Conservation (phyloP, 2,888 invertebrate genomes). For the Synergus japonicus region DNA sequence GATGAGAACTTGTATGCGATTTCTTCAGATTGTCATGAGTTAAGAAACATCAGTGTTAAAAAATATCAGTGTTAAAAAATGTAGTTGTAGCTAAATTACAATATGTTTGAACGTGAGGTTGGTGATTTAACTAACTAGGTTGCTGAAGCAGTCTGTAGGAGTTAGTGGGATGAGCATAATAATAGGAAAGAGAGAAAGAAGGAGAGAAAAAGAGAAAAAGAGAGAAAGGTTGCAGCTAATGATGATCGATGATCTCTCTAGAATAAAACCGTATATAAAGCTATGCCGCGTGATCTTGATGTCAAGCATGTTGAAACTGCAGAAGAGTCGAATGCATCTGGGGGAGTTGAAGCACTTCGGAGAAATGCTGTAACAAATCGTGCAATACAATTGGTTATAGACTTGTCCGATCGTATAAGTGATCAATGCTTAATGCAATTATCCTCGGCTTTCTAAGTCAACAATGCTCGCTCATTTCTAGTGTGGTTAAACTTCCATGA, state of each 20-base stretch:
- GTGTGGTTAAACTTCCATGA: constrained; percentile 7
- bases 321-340: constrained; percentile 30
- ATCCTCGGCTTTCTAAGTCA: constrained; percentile 38
- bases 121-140: constrained; percentile 19
- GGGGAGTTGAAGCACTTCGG: constrained; percentile 26
- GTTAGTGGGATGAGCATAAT: constrained; percentile 11
- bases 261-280: constrained; percentile 47
- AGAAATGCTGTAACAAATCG: constrained; percentile 40
- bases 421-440: constrained; percentile 35
- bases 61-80: neutral
- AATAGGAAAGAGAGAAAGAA: neutral
- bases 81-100: neutral
- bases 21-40: neutral
- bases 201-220: constrained; percentile 1
- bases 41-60: too few species aligned
- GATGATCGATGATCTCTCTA: constrained; percentile 51
- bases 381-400: constrained; percentile 34
- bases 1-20: neutral
- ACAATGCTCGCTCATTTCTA: constrained; percentile 26
- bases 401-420: constrained; percentile 37
- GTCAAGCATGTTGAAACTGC: constrained; percentile 41
- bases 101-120: neutral
- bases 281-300: constrained; percentile 44
- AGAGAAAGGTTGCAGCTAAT: constrained; percentile 46
- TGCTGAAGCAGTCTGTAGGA: constrained; percentile 12